Conservation (phyloP, 2,888 invertebrate species). For the Chaetogeoica ovagalla region DNA sequence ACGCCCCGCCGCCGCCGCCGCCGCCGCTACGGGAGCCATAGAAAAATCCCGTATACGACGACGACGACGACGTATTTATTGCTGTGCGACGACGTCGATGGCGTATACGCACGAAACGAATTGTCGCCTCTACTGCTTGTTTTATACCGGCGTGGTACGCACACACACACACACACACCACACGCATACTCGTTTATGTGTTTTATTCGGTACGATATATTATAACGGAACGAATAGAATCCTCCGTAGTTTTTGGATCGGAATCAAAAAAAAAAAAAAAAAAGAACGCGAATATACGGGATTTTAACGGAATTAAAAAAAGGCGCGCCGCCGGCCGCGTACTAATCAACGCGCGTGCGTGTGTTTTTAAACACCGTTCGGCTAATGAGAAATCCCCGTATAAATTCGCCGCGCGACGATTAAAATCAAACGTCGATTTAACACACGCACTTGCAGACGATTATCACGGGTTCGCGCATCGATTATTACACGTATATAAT, state of each 20-base stretch:
- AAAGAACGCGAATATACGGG: neutral
- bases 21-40: neutral
- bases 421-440: constrained; percentile 47
- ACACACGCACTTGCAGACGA: too few relatives aligned
- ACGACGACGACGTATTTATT: constrained; percentile 34
- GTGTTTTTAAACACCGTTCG: constrained; percentile 48
- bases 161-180: neutral
- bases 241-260: constrained; percentile 23
- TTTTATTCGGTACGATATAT: neutral
- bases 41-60: neutral
- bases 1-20: neutral
- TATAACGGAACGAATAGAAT: constrained; percentile 13
- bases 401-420: constrained; percentile 1
- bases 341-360: constrained; percentile 18
- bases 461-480: too few relatives aligned
- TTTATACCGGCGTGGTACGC: neutral
- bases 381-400: constrained; percentile 37
- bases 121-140: neutral
- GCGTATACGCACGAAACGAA: neutral
- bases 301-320: constrained; percentile 49
- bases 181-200: neutral
- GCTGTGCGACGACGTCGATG: neutral
- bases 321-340: neutral
- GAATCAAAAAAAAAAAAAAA: constrained; percentile 9
- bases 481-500: too few relatives aligned